A percentile compares a stretch with the other conserved stretches of the same genome.
Conservation (phyloP, 2,888 invertebrate species). For the Spodoptera picta region DNA sequence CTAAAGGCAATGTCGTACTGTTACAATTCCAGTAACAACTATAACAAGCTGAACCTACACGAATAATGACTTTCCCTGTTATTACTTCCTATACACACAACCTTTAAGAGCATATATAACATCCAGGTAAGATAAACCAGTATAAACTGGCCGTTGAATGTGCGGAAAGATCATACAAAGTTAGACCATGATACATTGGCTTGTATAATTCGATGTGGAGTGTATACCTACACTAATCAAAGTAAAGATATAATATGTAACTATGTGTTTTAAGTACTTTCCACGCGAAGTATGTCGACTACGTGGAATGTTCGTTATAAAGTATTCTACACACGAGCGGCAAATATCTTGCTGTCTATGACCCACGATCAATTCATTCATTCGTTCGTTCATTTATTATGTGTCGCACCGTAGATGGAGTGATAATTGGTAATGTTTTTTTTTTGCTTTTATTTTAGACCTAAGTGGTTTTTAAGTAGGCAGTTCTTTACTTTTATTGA, state of each 20-base stretch:
- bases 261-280: slow-evolving; percentile 17
- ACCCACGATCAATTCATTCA: slow-evolving; percentile 53
- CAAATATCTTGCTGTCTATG: slow-evolving; percentile 54
- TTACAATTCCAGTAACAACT: neutral
- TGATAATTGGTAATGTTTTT: slow-evolving; percentile 16
- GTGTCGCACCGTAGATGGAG: slow-evolving; percentile 28
- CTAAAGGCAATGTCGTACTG: neutral
- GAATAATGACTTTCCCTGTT: slow-evolving; percentile 13
- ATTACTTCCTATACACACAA: slow-evolving; percentile 16
- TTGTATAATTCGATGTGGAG: no score
- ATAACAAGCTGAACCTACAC: slow-evolving; percentile 1
- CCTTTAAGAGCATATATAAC: slow-evolving; percentile 13
- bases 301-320: slow-evolving; percentile 55
- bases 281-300: slow-evolving; percentile 20
- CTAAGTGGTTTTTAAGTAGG: no score
- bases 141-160: no score
- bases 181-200: no score
- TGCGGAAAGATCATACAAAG: no score
- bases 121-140: no score
- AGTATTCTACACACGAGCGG: slow-evolving; percentile 56
- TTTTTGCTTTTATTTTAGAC: slow-evolving; percentile 14
- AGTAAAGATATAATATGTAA: slow-evolving; percentile 7
- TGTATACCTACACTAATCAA: slow-evolving; percentile 23
- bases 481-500: neutral
- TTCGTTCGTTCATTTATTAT: slow-evolving; percentile 51